A percentile compares a stretch with the other conserved stretches of the same genome.
Evolutionary conservation across 2,888 invertebrate genomes (phyloP).

Genomic region (Alloscopus bannaensis): DNA sequence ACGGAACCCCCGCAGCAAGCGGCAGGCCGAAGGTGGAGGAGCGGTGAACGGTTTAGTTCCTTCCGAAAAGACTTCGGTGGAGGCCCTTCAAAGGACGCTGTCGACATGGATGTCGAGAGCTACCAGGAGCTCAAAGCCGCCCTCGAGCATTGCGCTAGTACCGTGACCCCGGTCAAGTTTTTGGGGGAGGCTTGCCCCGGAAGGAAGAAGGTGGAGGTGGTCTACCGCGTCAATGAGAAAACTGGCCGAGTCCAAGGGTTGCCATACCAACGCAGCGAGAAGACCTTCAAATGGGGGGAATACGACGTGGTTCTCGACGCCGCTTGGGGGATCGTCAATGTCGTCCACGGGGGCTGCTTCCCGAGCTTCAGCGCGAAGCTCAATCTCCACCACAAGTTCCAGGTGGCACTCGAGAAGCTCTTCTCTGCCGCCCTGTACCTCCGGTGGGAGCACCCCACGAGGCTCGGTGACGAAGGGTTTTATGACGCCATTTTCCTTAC

Average conservation of each 20-base stretch:
- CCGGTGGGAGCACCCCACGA: slow-evolving; percentile 52
- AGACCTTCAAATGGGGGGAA: slow-evolving; percentile 63
- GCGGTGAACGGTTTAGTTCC: slow-evolving; percentile 27
- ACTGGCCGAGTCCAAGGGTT: not conserved
- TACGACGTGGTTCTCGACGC: slow-evolving; percentile 62
- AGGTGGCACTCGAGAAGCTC: slow-evolving; percentile 60
- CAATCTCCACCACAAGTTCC: slow-evolving; percentile 63
- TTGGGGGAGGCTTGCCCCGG: slow-evolving; percentile 38
- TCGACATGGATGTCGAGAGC: slow-evolving; percentile 50
- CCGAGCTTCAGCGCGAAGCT: slow-evolving; percentile 49
- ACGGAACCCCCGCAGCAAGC: not conserved
- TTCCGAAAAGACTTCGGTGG: slow-evolving; percentile 29
- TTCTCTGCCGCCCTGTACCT: slow-evolving; percentile 50
- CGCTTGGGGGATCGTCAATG: slow-evolving; percentile 57
- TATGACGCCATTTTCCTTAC: slow-evolving; percentile 56
- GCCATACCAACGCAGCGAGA: slow-evolving; percentile 1
- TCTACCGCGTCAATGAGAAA: slow-evolving; percentile 2
- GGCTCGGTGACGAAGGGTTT: slow-evolving; percentile 32
- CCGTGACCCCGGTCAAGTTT: slow-evolving; percentile 31
- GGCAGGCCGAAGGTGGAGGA: not conserved
- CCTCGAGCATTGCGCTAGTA: slow-evolving; percentile 45
- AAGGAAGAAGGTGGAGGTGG: slow-evolving; percentile 2
- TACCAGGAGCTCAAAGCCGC: slow-evolving; percentile 31
- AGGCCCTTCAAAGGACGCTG: slow-evolving; percentile 28
- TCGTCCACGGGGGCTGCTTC: slow-evolving; percentile 67